Evolutionary conservation across 2,888 invertebrate species (phyloP).

Genomic region (Scelioninae gen. 1): DNA sequence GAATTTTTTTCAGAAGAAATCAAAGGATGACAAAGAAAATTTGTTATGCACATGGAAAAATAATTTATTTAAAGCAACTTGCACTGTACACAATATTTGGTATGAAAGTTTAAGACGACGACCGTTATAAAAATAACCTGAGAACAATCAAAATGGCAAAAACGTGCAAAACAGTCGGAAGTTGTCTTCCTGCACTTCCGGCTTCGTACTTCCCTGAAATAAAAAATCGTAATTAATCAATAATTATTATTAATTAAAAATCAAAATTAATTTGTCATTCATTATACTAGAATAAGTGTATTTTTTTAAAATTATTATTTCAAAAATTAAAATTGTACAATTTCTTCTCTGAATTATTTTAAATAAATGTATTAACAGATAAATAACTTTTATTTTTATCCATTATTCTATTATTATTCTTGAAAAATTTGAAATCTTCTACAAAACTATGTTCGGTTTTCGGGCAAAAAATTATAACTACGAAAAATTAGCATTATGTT

Average conservation of each 20-base stretch:
- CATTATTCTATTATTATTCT: too few relatives aligned
- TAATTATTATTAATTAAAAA: too few relatives aligned
- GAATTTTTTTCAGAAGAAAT: not conserved
- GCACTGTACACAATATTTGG: conserved; percentile 76
- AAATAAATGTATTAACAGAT: too few relatives aligned
- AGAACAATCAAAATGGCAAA: conserved; percentile 74
- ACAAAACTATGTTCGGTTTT: too few relatives aligned
- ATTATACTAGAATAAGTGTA: too few relatives aligned
- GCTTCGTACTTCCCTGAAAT: conserved; percentile 81
- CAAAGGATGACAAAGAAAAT: not conserved
- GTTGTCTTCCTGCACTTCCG: conserved; percentile 70
- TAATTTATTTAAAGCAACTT: conserved; percentile 79
- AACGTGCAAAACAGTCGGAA: conserved; percentile 65
- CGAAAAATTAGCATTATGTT: conserved; percentile 16
- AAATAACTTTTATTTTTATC: too few relatives aligned
- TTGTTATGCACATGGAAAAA: conserved; percentile 75
- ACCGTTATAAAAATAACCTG: conserved; percentile 70
- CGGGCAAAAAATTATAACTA: not conserved
- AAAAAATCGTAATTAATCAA: not conserved
- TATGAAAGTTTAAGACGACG: conserved; percentile 48
- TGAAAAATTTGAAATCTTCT: too few relatives aligned
- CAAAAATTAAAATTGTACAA: too few relatives aligned
- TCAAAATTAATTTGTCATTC: not conserved
- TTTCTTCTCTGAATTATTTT: too few relatives aligned
- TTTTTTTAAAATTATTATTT: too few relatives aligned